A percentile compares a stretch with the other conserved stretches of the same genome.
phyloP scores from a whole-genome alignment of 2,113 vertebrate species.

The Lampris megalopsis region DNA sequence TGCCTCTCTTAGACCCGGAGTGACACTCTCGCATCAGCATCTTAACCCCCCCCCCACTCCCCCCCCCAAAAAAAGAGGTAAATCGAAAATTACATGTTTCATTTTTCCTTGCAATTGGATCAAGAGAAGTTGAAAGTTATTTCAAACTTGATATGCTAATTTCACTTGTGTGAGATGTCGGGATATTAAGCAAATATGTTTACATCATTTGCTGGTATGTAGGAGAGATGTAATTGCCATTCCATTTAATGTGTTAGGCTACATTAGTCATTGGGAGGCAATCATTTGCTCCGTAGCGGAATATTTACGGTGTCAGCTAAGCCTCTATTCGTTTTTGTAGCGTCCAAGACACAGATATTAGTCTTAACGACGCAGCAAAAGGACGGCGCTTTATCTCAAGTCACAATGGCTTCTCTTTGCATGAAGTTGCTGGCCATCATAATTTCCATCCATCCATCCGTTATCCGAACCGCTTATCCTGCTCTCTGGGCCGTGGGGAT shows the following conservation, averaged over 20 bases:
- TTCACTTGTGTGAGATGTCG: constrained; percentile 59
- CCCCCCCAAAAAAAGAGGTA: not conserved
- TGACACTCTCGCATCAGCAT: constrained; percentile 8
- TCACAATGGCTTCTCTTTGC: constrained; percentile 54
- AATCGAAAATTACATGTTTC: constrained; percentile 14
- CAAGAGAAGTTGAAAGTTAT: constrained; percentile 30
- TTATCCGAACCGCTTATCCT: no score
- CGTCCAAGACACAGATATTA: constrained; percentile 74
- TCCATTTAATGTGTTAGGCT: constrained; percentile 53
- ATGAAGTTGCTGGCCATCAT: constrained; percentile 58
- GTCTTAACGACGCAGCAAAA: constrained; percentile 64
- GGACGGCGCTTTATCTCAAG: constrained; percentile 52
- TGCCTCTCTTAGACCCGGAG: constrained; percentile 25
- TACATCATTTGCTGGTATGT: constrained; percentile 67
- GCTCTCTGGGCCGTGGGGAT: no score
- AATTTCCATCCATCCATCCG: constrained; percentile 20
- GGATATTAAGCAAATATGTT: constrained; percentile 68
- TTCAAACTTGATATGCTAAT: constrained; percentile 29
- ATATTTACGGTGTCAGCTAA: constrained; percentile 60
- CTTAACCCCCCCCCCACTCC: not conserved
- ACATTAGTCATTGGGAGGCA: constrained; percentile 65
- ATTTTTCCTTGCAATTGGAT: not conserved
- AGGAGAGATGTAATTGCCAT: constrained; percentile 70
- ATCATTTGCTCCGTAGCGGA: constrained; percentile 67
- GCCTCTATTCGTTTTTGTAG: constrained; percentile 60